Evolutionary conservation across 2,113 vertebrate genomes (phyloP), one percentile per base, ranked within the genome.

Genomic region (Boleophthalmus pectinirostris): DNA sequence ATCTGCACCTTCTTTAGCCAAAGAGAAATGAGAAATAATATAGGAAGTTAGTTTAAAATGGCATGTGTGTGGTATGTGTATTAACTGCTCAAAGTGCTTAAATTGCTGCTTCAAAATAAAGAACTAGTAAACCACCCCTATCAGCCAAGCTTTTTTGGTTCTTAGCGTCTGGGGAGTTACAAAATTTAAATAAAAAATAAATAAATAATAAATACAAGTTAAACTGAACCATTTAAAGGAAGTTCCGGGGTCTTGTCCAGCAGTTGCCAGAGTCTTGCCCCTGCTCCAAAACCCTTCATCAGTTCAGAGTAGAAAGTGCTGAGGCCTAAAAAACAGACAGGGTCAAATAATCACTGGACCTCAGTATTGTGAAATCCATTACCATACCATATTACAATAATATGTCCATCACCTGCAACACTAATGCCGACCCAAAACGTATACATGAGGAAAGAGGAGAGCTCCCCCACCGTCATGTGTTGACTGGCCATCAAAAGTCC

Each of bases 381-480:
- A 58, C 29, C 21, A 67, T 2, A 61, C 13, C 24, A 29, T 5
- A 57, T 3, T 61, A 16, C 35, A 51, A 43, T 1, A 8, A 43
- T 43, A 43, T 24, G 16, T 21, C 72, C 49, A 66, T 56, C 93
- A 99, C 98, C 98, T 96, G 95, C 93, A 46, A 99, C 93, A 87
- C 98, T 98, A 89, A 99, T 71, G 90, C 97, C 98, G 66, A 99
- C 96, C 98, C 98, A 99, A 91, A 98, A 96, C 73, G 97, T 95
- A 85, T 99, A 99, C 96, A 99, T 96, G 25, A 99, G 93, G 91
- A 99, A 99, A 20, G 97, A 95, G 9, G 97, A 97, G 70, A 98
- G 96, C 88, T 98, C 96, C 51, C 98, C 98, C 66, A 99, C 94
- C 0, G 96, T 98, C 96, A 99, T 96, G 79, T 96, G 94, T 64